Conservation (phyloP, 2,888 invertebrate species). For the Thymelicus lineola region DNA sequence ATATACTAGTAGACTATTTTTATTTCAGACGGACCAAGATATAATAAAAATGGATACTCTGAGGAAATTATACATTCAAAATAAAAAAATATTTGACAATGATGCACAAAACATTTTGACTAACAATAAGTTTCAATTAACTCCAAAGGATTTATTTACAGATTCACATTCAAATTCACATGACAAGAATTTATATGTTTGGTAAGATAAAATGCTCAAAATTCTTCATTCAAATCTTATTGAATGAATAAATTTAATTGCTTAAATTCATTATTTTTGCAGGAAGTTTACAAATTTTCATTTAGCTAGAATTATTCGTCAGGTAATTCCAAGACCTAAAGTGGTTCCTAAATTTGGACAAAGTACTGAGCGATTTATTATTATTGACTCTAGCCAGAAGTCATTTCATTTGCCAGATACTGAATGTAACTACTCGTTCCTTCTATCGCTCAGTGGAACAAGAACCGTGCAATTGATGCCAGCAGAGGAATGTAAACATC, state of each 20-base stretch:
- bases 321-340: constrained; percentile 89
- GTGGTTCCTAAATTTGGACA: constrained; percentile 90
- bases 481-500: constrained; percentile 89
- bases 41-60: constrained; percentile 83
- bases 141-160: constrained; percentile 67
- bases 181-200: constrained; percentile 61
- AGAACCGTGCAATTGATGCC: constrained; percentile 90
- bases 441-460: constrained; percentile 90
- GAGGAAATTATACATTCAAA: constrained; percentile 83
- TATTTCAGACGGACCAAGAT: constrained; percentile 84
- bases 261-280: constrained; percentile 44
- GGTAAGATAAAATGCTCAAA: constrained; percentile 53
- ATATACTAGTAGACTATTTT: constrained; percentile 31
- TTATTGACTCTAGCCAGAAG: constrained; percentile 89
- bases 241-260: not conserved
- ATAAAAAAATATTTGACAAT: constrained; percentile 85
- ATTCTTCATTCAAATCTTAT: not conserved
- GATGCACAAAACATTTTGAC: constrained; percentile 86
- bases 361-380: constrained; percentile 91
- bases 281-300: constrained; percentile 93
- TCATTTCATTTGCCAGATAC: constrained; percentile 90
- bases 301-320: constrained; percentile 89
- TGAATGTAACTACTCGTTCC: constrained; percentile 92
- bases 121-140: constrained; percentile 65
- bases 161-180: constrained; percentile 47